Evolutionary conservation across 1,140 invertebrate genomes (phyloP), one percentile per base, ranked within the genome.

Genomic region (Drosophila grimshawi): DNA sequence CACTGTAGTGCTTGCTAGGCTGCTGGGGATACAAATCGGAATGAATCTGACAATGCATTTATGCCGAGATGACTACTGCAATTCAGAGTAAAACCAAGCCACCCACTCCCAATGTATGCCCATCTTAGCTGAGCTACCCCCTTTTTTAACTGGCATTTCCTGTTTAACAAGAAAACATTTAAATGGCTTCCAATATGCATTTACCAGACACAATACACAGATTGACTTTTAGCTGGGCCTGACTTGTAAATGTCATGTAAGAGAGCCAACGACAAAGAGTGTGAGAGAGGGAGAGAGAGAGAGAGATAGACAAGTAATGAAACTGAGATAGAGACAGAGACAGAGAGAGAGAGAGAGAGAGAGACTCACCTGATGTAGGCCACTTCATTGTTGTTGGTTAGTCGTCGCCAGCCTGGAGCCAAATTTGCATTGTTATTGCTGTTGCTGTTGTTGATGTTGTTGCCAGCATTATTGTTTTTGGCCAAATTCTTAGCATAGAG

Each of bases 361-460:
- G 46, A 19, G 19, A 90, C 89, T 92, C 78, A 92, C 92, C 92
- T 92, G 77, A 92, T 90, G 69, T 92, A 92, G 76, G 91, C 80
- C 73, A 92, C 82, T 80, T 92, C 92, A 63, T 92, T 88, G 74
- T 92, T 91, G 67, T 72, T 78, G 61, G 88, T 79, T 53, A 91
- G 70, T 19, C 92, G 78, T 66, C 90, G 91, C 92, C 92, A 92
- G 70, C 92, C 92, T 27, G 91, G 89, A 77, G 92, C 89, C 73
- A 92, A 83, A 86, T 92, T 92, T 74, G 91, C 90, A 75, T 78
- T 86, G 63, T 78, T 82, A 66, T 52, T 65, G 37, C 52, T 65
- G 51, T 60, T 63, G 43, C 60, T 71, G 66, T 51, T 72, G 66
- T 55, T 70, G 57, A 41, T 68, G 53, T 51, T 57, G 66, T 32